Evolutionary conservation across 2,888 invertebrate species (phyloP), one percentile per base, ranked within the genome.

Genomic region (Callyntrura guangdongensis): DNA sequence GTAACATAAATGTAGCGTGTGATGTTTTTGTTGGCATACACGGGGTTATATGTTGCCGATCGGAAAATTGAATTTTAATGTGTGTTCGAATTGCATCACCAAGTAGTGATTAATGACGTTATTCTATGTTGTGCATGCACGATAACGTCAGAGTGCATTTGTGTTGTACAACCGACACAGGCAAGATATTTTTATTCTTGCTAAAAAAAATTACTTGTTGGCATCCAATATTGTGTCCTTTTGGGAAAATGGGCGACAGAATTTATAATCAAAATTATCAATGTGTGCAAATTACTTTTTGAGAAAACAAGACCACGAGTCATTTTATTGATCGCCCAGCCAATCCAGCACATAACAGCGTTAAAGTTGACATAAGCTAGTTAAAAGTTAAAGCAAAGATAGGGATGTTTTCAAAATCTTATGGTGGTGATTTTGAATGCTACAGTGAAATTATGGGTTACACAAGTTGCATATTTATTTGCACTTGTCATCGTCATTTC

Each of bases 291-390:
- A n/a, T 56, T 36, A 36, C 36, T 36, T 36, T 36, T 36, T 5
- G 4, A 1, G n/a, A 5, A 56, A 56, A 56, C 56, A 56, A 56
- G n/a, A 56, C 56, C 1, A 56, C 14, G 4, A 56, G 56, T 1
- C 56, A 56, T 56, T 22, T 20, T 61, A 61, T 61, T 61, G 56
- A 56, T 56, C 56, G 17, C n/a, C 17, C 56, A 56, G n/a, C 56
- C 56, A 14, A 17, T 17, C 17, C 56, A 17, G n/a, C n/a, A 56
- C 4, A 56, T n/a, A n/a, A 56, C n/a, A 56, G n/a, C 14, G 17
- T 56, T n/a, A 56, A 6, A 6, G 36, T 36, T 36, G 36, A 4
- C 6, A 36, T 36, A 2, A 36, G 36, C 36, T 6, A 36, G n/a
- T n/a, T n/a, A 36, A 36, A 36, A 36, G n/a, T n/a, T 36, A 6